phyloP scores from a whole-genome alignment of 2,113 vertebrate genomes.

The Lycaon pictus region DNA sequence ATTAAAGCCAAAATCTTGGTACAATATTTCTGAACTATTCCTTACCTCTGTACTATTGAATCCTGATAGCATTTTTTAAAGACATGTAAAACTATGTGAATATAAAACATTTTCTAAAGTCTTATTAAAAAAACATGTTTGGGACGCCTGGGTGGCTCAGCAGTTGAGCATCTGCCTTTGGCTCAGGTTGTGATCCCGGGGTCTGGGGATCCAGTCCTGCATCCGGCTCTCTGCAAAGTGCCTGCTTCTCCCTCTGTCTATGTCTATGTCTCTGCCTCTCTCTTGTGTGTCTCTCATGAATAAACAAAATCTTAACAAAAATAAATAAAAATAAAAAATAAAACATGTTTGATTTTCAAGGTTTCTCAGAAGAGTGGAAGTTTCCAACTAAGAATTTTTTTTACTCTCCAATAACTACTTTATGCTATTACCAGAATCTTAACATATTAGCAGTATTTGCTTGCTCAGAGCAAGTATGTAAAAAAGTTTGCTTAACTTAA shows the following conservation, averaged over 20 bases:
- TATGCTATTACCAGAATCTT: not conserved
- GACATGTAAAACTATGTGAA: not conserved
- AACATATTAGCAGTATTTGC: not conserved
- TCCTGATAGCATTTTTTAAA: not conserved
- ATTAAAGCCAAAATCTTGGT: not conserved
- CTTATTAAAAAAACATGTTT: not conserved
- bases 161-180: too few relatives aligned
- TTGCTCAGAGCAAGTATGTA: not conserved
- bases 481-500: not conserved
- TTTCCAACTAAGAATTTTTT: slow-evolving; percentile 5
- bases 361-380: not conserved
- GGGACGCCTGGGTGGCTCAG: too few relatives aligned
- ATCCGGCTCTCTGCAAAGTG: too few relatives aligned
- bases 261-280: too few relatives aligned
- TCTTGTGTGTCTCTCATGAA: too few relatives aligned
- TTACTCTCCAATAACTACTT: not conserved
- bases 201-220: too few relatives aligned
- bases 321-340: not conserved
- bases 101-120: not conserved
- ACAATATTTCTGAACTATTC: not conserved
- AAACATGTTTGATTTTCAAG: not conserved
- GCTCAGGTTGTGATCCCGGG: too few relatives aligned
- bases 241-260: too few relatives aligned
- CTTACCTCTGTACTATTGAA: not conserved
- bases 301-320: too few relatives aligned